These are phyloP conservation scores for Amblyjoppa fuscipennis DNA, from an alignment of 2,888 invertebrate species.

Conservation along the genomic window DNA sequence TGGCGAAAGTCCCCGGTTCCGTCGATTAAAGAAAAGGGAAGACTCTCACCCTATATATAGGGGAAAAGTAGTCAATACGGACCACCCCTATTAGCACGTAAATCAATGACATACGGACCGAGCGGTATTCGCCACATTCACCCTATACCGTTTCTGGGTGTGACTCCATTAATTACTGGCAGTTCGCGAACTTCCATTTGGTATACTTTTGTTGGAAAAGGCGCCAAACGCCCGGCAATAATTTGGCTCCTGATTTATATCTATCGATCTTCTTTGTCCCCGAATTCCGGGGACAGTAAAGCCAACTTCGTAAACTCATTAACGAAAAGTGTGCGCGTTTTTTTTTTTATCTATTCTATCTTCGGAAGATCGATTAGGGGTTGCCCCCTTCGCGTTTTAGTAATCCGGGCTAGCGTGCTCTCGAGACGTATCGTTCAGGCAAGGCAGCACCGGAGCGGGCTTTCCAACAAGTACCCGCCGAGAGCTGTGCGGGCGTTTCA, in stretches of 20 bases:
- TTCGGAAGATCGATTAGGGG: slow-evolving; percentile 59
- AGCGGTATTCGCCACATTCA: too few relatives aligned
- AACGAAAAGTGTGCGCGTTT: slow-evolving; percentile 22
- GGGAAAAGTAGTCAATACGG: too few relatives aligned
- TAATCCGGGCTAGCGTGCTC: slow-evolving; percentile 64
- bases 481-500: slow-evolving; percentile 64
- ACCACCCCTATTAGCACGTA: too few relatives aligned
- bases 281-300: neutral
- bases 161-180: too few relatives aligned
- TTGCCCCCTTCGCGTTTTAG: slow-evolving; percentile 53
- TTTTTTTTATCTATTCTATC: slow-evolving; percentile 22
- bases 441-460: slow-evolving; percentile 15
- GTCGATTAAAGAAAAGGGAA: too few relatives aligned
- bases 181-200: slow-evolving; percentile 4
- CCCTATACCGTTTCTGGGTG: too few relatives aligned
- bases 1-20: too few relatives aligned
- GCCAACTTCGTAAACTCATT: slow-evolving; percentile 48
- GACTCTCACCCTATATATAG: too few relatives aligned
- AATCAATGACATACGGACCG: too few relatives aligned
- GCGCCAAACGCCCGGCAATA: neutral
- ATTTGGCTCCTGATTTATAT: neutral
- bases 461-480: slow-evolving; percentile 53
- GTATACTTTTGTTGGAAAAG: neutral
- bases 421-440: slow-evolving; percentile 53
- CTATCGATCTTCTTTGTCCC: neutral